Evolutionary conservation across 2,113 vertebrate genomes (phyloP).

Genomic region (Camelus bactrianus): DNA sequence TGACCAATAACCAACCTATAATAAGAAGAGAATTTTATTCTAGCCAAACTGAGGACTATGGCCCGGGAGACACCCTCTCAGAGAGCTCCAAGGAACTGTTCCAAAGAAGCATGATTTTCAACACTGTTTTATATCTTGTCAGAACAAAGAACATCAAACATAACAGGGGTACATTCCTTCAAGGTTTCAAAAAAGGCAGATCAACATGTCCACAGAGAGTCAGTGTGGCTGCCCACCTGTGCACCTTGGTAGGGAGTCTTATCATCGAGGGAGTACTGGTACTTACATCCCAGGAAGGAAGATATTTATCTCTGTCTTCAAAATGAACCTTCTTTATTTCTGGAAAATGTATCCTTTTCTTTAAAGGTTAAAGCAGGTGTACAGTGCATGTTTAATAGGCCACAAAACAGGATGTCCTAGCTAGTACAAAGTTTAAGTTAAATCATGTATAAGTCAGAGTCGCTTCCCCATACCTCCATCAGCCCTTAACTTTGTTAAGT

Average conservation of each 20-base stretch:
- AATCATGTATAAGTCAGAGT: neutral
- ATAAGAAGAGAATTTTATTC: neutral
- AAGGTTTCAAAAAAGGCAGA: neutral
- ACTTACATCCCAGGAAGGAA: neutral
- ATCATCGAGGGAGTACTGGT: neutral
- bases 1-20: neutral
- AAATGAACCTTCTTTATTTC: neutral
- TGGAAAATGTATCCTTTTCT: neutral
- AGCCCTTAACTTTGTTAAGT: neutral
- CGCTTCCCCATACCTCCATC: neutral
- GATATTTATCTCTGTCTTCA: neutral
- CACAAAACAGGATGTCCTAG: neutral
- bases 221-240: neutral
- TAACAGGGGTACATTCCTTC: neutral
- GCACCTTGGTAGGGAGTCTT: neutral
- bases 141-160: neutral
- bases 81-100: neutral
- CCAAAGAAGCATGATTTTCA: neutral
- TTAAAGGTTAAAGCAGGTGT: neutral
- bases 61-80: neutral
- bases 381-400: neutral
- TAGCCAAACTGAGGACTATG: neutral
- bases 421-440: neutral
- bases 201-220: neutral
- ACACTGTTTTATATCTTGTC: neutral